Conservation (phyloP, 2,888 invertebrate species). For the Pteria penguin region DNA sequence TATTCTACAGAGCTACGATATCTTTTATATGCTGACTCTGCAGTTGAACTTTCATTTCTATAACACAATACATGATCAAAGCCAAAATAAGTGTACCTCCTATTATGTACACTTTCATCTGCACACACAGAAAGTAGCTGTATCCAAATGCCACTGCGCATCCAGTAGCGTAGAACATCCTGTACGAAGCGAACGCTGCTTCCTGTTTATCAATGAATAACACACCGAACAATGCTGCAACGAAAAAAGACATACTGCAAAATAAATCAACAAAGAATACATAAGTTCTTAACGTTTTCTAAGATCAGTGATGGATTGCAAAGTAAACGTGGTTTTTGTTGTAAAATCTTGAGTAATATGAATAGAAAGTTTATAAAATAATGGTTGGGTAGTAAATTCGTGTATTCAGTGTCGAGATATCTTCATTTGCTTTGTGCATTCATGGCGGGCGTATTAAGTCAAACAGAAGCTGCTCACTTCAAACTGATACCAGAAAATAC, state of each 20-base stretch:
- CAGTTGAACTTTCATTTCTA: conserved; percentile 81
- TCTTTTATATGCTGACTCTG: conserved; percentile 73
- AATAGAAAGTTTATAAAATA: too few relatives aligned
- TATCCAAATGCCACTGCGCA: conserved; percentile 92
- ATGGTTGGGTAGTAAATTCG: too few relatives aligned
- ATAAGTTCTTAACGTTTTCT: too few relatives aligned
- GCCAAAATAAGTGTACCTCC: conserved; percentile 87
- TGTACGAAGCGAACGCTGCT: conserved; percentile 94
- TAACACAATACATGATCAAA: conserved; percentile 86
- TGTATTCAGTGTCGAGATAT: too few relatives aligned
- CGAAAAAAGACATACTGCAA: conserved; percentile 75
- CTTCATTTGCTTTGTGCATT: too few relatives aligned
- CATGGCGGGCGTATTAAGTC: too few relatives aligned
- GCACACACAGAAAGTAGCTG: conserved; percentile 89
- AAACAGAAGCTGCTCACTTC: too few relatives aligned
- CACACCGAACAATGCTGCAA: conserved; percentile 87
- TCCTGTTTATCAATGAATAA: conserved; percentile 92
- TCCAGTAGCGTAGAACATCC: conserved; percentile 94
- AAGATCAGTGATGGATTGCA: too few relatives aligned
- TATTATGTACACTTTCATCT: conserved; percentile 87
- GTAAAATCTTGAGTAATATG: too few relatives aligned
- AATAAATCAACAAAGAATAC: too few relatives aligned
- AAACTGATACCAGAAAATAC: too few relatives aligned
- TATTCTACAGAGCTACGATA: conserved; percentile 68
- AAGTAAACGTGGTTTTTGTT: too few relatives aligned